A percentile compares a stretch with the other conserved stretches of the same genome.
phyloP scores from a whole-genome alignment of 1,140 invertebrate genomes.

The Diuraphis noxia region DNA sequence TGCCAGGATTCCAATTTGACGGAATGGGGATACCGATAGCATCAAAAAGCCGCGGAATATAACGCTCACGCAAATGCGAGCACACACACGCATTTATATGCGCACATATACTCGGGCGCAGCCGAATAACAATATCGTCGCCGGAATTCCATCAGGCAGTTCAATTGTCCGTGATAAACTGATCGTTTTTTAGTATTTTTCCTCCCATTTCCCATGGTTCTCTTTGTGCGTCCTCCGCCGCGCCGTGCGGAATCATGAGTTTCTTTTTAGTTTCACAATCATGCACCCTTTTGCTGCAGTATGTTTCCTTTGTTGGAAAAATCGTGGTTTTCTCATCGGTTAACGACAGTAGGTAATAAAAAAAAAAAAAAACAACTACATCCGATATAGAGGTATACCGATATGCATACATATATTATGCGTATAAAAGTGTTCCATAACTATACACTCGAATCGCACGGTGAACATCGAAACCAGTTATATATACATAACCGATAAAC shows the following conservation, averaged over 20 bases:
- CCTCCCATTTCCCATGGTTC: constrained; percentile 24
- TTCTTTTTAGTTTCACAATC: background rate
- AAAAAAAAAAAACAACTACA: background rate
- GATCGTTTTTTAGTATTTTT: constrained; percentile 50
- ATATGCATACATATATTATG: background rate
- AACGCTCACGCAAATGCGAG: constrained; percentile 7
- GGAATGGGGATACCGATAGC: constrained; percentile 49
- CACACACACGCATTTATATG: background rate
- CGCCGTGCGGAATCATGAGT: background rate
- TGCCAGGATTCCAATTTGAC: constrained; percentile 51
- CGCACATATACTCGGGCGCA: background rate
- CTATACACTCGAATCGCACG: background rate
- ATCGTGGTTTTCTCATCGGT: constrained; percentile 15
- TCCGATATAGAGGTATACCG: background rate
- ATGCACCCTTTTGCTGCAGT: background rate
- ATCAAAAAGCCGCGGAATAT: constrained; percentile 52
- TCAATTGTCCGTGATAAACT: constrained; percentile 52
- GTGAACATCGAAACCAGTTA: background rate
- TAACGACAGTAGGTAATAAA: constrained; percentile 5
- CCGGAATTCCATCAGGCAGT: constrained; percentile 52
- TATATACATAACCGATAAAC: background rate
- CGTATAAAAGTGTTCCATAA: background rate
- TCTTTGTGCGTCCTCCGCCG: background rate
- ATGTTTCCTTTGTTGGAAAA: background rate
- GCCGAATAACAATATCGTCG: constrained; percentile 48